Evolutionary conservation across 2,797 vertebrate species (phyloP), one percentile per base, ranked within the genome.

Genomic region (Lepilemur septentrionalis): DNA sequence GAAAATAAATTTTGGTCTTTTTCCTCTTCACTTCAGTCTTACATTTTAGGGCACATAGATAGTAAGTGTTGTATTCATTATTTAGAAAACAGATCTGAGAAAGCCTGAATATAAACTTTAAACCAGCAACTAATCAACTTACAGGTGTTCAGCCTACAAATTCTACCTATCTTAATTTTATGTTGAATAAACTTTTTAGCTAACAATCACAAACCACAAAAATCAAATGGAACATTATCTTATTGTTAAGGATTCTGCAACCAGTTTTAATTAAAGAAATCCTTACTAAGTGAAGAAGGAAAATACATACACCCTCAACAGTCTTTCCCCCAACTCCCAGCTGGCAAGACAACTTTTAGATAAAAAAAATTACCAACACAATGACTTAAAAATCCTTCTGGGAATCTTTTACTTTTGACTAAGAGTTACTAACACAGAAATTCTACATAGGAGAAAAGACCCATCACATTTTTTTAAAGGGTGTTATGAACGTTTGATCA

Each of bases 31-130:
- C 69, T 79, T 46, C 82, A 48, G 5, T 57, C 76, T 3, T 86
- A 0, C 75, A 50, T 87, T 93, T 67, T 72, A 72, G 69, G 14
- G 23, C 43, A 81, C 18, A 38, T 25, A 48, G 30, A 89, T 18
- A 83, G 30, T 30, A 87, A 80, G 75, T 30, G 30, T 55, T 85
- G 4, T 93, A 3, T 61, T 75, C 69, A 30, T 11, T 48, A 28
- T 18, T 91, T 67, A 85, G 61, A 82, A 88, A 35, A n/a, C 43
- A 91, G n/a, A 14, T 92, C 55, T 87, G 32, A 76, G 82, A 94
- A 93, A 95, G 43, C 90, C 57, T 96, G 96, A 97, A 92, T 94
- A 88, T 67, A 55, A 96, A 89, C 91, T 97, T 98, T 93, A 97
- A 97, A 97, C 70, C 61, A 95, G 70, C 32, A 35, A 55, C 12